phyloP scores from a whole-genome alignment of 92 coral and sea anemone genomes.

The Plumapathes pennacea region DNA sequence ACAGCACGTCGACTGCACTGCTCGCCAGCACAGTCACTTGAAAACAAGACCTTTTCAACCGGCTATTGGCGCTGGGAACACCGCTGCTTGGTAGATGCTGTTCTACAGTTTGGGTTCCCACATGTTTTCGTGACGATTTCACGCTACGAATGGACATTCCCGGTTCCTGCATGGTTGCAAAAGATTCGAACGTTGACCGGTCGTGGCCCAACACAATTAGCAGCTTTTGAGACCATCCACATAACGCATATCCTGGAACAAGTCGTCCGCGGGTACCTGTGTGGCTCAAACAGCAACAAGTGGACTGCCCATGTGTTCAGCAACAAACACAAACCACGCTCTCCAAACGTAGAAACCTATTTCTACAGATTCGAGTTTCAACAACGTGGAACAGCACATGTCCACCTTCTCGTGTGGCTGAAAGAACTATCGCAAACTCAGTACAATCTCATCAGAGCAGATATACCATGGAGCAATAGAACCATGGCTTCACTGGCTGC shows the following conservation, averaged over 20 bases:
- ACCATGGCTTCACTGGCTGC: background rate
- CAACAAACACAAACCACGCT: background rate
- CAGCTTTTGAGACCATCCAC: conserved; percentile 32
- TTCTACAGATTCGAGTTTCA: conserved; percentile 31
- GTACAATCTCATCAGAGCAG: background rate
- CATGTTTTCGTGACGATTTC: conserved; percentile 43
- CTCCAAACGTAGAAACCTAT: conserved; percentile 5
- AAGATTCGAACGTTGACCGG: conserved; percentile 4
- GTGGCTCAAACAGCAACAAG: conserved; percentile 26
- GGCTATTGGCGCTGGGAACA: conserved; percentile 69
- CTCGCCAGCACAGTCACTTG: conserved; percentile 44
- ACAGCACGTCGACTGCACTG: conserved; percentile 2
- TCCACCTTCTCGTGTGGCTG: conserved; percentile 13
- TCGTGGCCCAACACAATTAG: conserved; percentile 15
- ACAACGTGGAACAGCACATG: conserved; percentile 11
- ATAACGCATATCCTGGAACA: conserved; percentile 51
- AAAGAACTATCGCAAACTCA: background rate
- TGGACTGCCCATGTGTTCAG: conserved; percentile 30
- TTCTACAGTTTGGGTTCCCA: conserved; percentile 55
- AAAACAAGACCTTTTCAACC: conserved; percentile 41
- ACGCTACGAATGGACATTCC: conserved; percentile 72
- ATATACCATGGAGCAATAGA: conserved; percentile 9
- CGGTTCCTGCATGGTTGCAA: conserved; percentile 34
- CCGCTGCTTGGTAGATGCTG: conserved; percentile 51
- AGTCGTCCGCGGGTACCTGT: conserved; percentile 30